Evolutionary conservation across 2,797 vertebrate species (phyloP).

Genomic region (Falco naumanni): DNA sequence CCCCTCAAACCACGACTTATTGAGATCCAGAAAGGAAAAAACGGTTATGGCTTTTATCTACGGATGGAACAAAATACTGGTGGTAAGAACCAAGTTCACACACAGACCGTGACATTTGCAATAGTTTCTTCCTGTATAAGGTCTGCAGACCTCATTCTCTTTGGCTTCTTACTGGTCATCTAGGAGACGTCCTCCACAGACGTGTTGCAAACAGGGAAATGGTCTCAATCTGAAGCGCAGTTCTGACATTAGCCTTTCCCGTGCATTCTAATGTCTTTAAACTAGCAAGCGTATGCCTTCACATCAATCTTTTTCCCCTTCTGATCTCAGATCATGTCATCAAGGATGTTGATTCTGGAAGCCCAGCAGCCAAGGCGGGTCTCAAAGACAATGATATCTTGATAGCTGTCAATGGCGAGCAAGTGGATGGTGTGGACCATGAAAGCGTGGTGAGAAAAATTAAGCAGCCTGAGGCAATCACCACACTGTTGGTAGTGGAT

Average conservation of each 20-base stretch:
- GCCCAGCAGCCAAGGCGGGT: constrained; percentile 84
- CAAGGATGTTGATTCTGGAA: constrained; percentile 83
- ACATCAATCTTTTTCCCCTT: background rate
- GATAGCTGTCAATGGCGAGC: constrained; percentile 86
- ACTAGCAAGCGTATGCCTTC: background rate
- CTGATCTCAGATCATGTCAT: constrained; percentile 83
- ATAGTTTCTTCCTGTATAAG: background rate
- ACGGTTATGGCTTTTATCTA: constrained; percentile 91
- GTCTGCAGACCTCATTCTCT: background rate
- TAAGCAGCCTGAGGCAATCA: constrained; percentile 77
- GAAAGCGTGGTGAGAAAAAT: constrained; percentile 86
- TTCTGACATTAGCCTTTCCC: background rate
- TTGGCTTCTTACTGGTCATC: background rate
- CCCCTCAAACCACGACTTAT: constrained; percentile 82
- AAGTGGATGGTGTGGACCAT: constrained; percentile 81
- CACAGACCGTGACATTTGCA: background rate
- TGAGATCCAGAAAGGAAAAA: constrained; percentile 80
- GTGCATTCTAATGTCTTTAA: background rate
- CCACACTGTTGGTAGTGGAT: constrained; percentile 87
- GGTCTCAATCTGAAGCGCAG: background rate
- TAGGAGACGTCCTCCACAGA: background rate
- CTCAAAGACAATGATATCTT: constrained; percentile 87
- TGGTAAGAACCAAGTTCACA: constrained; percentile 66
- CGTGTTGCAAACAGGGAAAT: background rate
- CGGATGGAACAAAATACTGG: constrained; percentile 64